Evolutionary conservation across 1,140 invertebrate genomes (phyloP).

Genomic region (Planococcus citri): DNA sequence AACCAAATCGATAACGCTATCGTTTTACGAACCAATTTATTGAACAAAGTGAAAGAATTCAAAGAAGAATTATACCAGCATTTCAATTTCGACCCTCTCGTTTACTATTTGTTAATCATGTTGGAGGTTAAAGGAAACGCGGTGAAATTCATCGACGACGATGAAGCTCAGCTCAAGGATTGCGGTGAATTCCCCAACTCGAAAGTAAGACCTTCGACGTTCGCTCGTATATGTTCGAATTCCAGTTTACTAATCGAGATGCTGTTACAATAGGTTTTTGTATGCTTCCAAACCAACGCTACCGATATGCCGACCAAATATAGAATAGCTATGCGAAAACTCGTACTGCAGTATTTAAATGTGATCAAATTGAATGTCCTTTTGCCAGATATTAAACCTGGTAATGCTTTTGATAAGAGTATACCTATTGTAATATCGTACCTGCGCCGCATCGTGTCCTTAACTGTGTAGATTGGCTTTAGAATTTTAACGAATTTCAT

Average conservation of each 20-base stretch:
- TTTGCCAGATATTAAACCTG: conserved; percentile 9
- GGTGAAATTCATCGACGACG: not conserved
- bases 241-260: not conserved
- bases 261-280: not conserved
- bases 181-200: not conserved
- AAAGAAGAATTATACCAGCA: conserved; percentile 35
- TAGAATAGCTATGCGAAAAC: not conserved
- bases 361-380: conserved; percentile 2
- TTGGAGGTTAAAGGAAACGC: not conserved
- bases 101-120: not conserved
- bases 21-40: conserved; percentile 43
- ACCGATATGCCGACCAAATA: not conserved
- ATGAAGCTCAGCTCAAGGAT: not conserved
- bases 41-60: conserved; percentile 44
- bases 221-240: not conserved
- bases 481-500: no score
- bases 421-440: no score
- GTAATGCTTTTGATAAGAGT: no score
- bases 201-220: not conserved
- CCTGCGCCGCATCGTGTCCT: no score
- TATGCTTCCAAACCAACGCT: not conserved
- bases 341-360: not conserved
- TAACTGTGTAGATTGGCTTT: no score
- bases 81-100: conserved; percentile 22
- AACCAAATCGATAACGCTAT: conserved; percentile 49